A percentile compares a stretch with the other conserved stretches of the same genome.
phyloP scores from a whole-genome alignment of 1,140 invertebrate genomes.

The Lordiphosa clarofinis region DNA sequence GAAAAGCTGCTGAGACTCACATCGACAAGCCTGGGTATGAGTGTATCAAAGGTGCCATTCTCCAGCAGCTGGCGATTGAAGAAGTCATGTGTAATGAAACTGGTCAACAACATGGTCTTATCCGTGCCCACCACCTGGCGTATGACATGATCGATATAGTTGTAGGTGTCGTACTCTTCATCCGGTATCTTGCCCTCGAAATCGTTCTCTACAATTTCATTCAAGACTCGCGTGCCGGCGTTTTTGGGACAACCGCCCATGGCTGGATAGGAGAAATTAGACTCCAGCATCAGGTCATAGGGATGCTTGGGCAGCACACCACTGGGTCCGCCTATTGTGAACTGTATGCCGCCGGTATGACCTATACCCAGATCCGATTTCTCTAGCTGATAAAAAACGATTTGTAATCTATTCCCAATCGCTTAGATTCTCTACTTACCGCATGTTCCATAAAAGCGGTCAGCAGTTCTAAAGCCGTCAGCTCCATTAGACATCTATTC shows the following conservation, averaged over 20 bases:
- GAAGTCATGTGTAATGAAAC: constrained; percentile 75
- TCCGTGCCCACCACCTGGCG: constrained; percentile 70
- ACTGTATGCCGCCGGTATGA: constrained; percentile 75
- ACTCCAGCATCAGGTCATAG: constrained; percentile 70
- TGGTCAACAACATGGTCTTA: constrained; percentile 72
- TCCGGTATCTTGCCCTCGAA: constrained; percentile 74
- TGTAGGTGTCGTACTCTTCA: constrained; percentile 62
- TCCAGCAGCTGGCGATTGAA: constrained; percentile 70
- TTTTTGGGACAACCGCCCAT: constrained; percentile 75
- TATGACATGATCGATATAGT: constrained; percentile 73
- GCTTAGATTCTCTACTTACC: constrained; percentile 28
- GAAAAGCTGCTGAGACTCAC: constrained; percentile 31
- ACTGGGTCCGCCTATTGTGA: constrained; percentile 74
- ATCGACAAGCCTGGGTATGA: constrained; percentile 70
- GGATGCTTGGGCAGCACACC: constrained; percentile 72
- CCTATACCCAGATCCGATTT: constrained; percentile 73
- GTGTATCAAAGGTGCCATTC: constrained; percentile 68
- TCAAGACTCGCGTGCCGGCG: constrained; percentile 64
- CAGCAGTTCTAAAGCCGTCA: constrained; percentile 60
- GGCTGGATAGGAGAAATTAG: constrained; percentile 70
- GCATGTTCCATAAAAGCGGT: constrained; percentile 75
- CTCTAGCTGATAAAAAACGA: constrained; percentile 52
- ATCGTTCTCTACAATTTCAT: constrained; percentile 75
- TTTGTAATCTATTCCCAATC: not conserved
- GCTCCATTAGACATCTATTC: constrained; percentile 68